phyloP scores from a whole-genome alignment of 2,113 vertebrate genomes.

The Origma solitaria region DNA sequence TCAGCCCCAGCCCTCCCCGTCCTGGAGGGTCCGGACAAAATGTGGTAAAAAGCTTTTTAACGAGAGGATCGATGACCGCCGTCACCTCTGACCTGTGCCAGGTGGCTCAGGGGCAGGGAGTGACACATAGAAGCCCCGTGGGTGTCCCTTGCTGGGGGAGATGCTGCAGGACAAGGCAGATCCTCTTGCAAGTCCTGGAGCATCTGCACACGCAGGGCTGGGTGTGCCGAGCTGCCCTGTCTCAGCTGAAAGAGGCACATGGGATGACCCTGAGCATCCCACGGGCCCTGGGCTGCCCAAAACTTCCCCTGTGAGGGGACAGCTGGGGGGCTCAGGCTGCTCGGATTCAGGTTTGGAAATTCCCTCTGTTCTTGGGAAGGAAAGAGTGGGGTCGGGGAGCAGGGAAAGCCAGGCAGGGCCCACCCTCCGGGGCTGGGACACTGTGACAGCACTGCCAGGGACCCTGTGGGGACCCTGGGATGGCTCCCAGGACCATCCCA shows the following conservation, averaged over 20 bases:
- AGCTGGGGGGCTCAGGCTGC: not conserved
- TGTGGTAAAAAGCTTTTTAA: not conserved
- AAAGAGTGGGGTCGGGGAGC: not conserved
- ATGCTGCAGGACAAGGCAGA: not conserved
- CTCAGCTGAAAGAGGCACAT: not conserved
- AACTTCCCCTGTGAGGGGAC: not conserved
- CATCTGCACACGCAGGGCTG: fast-evolving
- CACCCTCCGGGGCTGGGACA: not conserved
- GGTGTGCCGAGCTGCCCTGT: fast-evolving
- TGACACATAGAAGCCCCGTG: not conserved
- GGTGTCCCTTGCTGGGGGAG: not conserved
- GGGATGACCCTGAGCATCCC: not conserved
- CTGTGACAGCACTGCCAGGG: not conserved
- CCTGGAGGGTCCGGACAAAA: not conserved
- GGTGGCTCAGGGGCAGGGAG: not conserved
- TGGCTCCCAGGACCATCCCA: not conserved
- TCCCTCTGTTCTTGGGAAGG: not conserved
- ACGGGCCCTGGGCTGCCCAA: fast-evolving
- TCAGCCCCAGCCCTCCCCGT: not conserved
- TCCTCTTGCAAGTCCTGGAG: not conserved
- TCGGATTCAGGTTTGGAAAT: not conserved
- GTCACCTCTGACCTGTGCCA: not conserved
- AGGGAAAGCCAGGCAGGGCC: not conserved
- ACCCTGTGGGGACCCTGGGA: not conserved
- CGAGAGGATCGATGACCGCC: fast-evolving